Conservation (phyloP, 37 sponge, comb jelly and placozoan genomes). For the Petrosia ficiformis region DNA sequence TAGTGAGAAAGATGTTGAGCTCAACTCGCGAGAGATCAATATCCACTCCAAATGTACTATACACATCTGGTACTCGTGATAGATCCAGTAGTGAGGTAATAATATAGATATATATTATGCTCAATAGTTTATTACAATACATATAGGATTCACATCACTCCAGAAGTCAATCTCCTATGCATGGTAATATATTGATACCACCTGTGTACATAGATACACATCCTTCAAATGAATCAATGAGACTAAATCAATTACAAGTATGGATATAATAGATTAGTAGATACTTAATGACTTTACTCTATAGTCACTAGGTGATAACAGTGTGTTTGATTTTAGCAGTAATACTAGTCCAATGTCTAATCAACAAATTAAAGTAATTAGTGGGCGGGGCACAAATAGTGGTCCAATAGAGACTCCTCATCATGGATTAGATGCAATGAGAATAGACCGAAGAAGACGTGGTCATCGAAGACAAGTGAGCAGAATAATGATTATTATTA, state of each 20-base stretch:
- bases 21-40: slow-evolving; percentile 64
- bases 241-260: too few relatives aligned
- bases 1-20: background rate
- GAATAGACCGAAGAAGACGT: slow-evolving; percentile 5
- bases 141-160: slow-evolving; percentile 35
- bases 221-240: background rate
- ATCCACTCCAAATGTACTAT: slow-evolving; percentile 76
- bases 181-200: background rate
- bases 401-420: background rate
- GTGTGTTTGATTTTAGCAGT: background rate
- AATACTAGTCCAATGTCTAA: background rate
- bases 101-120: too few relatives aligned
- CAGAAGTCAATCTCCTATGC: slow-evolving; percentile 47
- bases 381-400: background rate
- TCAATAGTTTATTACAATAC: too few relatives aligned
- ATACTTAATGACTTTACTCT: too few relatives aligned
- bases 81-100: slow-evolving; percentile 5
- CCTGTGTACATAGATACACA: background rate
- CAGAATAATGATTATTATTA: background rate
- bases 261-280: too few relatives aligned
- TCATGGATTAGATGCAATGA: background rate
- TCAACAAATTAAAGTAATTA: background rate
- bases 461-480: background rate
- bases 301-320: background rate
- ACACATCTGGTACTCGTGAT: slow-evolving; percentile 28